Percentiles rank a stretch among this genome's conserved stretches.
Evolutionary conservation across 2,888 invertebrate species (phyloP).

Genomic region (Sphaerolaimus hirsutus): DNA sequence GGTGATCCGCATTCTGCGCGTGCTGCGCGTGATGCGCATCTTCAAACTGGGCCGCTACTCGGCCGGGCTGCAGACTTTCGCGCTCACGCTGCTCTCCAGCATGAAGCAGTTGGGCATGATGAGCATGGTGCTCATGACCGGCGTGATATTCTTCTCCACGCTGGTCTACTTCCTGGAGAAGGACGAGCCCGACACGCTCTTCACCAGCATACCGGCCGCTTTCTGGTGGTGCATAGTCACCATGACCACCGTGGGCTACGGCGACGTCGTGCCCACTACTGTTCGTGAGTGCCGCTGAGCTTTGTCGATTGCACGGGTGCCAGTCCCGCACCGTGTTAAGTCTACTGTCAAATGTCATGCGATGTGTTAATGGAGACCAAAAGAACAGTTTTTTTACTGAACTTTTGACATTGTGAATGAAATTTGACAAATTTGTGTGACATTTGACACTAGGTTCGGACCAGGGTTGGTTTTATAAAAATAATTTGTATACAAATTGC

Average conservation of each 20-base stretch:
- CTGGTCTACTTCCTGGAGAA: conserved; percentile 19
- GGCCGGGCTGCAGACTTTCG: conserved; percentile 19
- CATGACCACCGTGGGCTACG: conserved; percentile 4
- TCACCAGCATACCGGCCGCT: conserved; percentile 17
- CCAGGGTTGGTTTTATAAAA: no score
- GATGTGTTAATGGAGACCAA: no score
- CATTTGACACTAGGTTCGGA: no score
- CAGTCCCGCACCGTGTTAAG: no score
- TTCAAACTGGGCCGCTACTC: conserved; percentile 18
- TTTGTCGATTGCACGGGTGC: no score
- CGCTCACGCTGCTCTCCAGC: conserved; percentile 14
- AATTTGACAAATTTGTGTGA: no score
- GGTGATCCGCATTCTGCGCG: conserved; percentile 18
- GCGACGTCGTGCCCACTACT: conserved; percentile 2
- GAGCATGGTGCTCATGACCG: conserved; percentile 19
- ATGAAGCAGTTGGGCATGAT: conserved; percentile 18
- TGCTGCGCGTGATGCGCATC: conserved; percentile 18
- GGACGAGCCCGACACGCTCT: conserved; percentile 16
- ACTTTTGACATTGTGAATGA: no score
- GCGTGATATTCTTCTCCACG: conserved; percentile 20
- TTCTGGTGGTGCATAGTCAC: conserved; percentile 14
- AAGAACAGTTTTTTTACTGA: no score
- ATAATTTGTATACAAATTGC: no score
- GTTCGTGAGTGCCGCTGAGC: no score
- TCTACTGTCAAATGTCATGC: no score